phyloP scores from a whole-genome alignment of 1,140 invertebrate species.

The Dreissena polymorpha region DNA sequence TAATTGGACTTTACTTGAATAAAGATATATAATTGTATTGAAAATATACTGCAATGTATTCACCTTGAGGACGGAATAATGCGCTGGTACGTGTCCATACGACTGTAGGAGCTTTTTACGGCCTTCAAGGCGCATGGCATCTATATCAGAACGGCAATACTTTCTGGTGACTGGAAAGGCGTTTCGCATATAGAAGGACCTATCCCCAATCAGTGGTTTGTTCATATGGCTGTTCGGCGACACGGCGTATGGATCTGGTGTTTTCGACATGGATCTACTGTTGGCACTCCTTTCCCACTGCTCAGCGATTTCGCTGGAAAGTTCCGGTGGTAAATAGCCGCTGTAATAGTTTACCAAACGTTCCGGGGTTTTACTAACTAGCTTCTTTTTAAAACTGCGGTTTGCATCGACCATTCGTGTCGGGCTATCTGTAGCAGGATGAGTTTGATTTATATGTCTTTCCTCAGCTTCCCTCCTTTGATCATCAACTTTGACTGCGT shows the following conservation, averaged over 20 bases:
- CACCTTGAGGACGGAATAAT: conserved; percentile 39
- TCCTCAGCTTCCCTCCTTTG: not conserved
- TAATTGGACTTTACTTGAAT: too few relatives aligned
- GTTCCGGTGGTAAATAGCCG: conserved; percentile 49
- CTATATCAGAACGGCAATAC: conserved; percentile 28
- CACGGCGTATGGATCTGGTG: not conserved
- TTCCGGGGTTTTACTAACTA: not conserved
- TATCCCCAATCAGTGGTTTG: conserved; percentile 45
- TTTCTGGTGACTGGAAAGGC: conserved; percentile 24
- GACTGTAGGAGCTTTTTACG: conserved; percentile 21
- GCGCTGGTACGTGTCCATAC: conserved; percentile 26
- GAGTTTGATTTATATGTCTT: too few relatives aligned
- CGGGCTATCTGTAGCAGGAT: not conserved
- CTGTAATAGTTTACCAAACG: conserved; percentile 43
- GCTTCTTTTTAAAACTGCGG: not conserved
- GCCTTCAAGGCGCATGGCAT: conserved; percentile 31
- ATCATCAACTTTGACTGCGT: conserved; percentile 13
- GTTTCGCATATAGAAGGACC: conserved; percentile 18
- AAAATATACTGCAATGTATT: too few relatives aligned
- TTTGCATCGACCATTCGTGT: not conserved
- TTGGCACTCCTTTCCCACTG: not conserved
- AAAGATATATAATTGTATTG: too few relatives aligned
- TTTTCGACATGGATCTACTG: not conserved
- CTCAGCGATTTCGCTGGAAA: conserved; percentile 34
- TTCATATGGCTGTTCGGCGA: not conserved